A percentile compares a stretch with the other conserved stretches of the same genome.
These are phyloP conservation scores for Cynodonichthys magdalenae DNA, from an alignment of 2,797 vertebrate species.

Conservation along the genomic window DNA sequence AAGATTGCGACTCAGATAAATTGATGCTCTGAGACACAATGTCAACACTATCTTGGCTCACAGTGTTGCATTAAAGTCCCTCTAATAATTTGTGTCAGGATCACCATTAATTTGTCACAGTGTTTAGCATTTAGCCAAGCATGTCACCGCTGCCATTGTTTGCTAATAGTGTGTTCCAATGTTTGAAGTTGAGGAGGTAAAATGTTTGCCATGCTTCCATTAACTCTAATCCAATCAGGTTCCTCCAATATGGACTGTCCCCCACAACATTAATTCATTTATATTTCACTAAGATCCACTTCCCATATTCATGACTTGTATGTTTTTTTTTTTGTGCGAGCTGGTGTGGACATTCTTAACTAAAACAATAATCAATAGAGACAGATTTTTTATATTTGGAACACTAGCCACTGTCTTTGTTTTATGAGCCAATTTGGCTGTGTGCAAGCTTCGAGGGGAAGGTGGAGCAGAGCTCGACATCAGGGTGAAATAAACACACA, in stretches of 20 bases:
- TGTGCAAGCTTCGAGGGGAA: not conserved
- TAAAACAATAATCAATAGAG: constrained; percentile 6
- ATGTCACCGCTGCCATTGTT: constrained; percentile 27
- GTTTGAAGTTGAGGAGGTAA: constrained; percentile 13
- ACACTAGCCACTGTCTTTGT: constrained; percentile 12
- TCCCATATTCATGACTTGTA: constrained; percentile 2
- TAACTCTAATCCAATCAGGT: constrained; percentile 19
- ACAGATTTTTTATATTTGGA: not conserved
- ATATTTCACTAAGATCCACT: constrained; percentile 7
- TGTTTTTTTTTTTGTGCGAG: not conserved
- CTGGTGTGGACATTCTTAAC: constrained; percentile 4
- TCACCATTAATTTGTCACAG: constrained; percentile 38
- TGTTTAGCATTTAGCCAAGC: constrained; percentile 28
- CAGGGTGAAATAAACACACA: constrained; percentile 49
- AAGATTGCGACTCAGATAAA: not conserved
- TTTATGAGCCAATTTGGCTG: constrained; percentile 8
- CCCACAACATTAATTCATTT: not conserved
- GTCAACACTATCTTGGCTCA: constrained; percentile 2
- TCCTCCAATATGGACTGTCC: constrained; percentile 5
- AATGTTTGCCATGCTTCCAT: constrained; percentile 30
- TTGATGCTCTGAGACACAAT: not conserved
- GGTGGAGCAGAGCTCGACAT: constrained; percentile 22
- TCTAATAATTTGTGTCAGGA: constrained; percentile 17
- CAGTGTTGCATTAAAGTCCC: not conserved
- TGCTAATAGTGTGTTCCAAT: constrained; percentile 27